These are phyloP conservation scores for Dynastes tityus DNA, from an alignment of 2,888 invertebrate species.

Conservation along the genomic window DNA sequence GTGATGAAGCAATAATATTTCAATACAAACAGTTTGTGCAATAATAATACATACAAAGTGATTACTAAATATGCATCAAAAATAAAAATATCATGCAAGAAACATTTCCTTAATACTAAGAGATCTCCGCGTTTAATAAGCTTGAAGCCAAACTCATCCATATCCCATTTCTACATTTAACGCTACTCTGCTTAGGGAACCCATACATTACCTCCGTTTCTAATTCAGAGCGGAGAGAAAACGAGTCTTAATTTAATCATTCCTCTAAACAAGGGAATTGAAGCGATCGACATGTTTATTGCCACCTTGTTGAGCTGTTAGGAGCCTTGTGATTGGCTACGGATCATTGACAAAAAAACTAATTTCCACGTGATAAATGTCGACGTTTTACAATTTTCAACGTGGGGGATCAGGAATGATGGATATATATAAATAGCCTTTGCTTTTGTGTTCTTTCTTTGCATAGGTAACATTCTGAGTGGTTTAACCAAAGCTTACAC, in stretches of 20 bases:
- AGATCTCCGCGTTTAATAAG: neutral
- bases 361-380: slow-evolving; percentile 58
- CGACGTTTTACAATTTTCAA: slow-evolving; percentile 48
- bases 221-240: neutral
- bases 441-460: too few relatives aligned
- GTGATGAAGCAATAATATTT: too few relatives aligned
- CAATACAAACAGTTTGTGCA: too few relatives aligned
- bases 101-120: too few relatives aligned
- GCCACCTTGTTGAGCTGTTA: slow-evolving; percentile 54
- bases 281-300: slow-evolving; percentile 55
- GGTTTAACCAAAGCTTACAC: too few relatives aligned
- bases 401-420: slow-evolving; percentile 3
- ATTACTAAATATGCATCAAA: too few relatives aligned
- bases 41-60: too few relatives aligned
- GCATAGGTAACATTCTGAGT: too few relatives aligned
- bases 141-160: neutral
- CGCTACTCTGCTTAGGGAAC: neutral
- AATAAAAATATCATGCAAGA: too few relatives aligned
- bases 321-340: slow-evolving; percentile 56
- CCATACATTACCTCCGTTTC: neutral
- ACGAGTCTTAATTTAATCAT: slow-evolving; percentile 53
- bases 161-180: neutral
- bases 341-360: slow-evolving; percentile 61
- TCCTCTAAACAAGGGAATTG: slow-evolving; percentile 51
- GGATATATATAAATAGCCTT: too few relatives aligned